Evolutionary conservation across 2,888 invertebrate species (phyloP), one percentile per base, ranked within the genome.

Genomic region (Mythimna loreyi): DNA sequence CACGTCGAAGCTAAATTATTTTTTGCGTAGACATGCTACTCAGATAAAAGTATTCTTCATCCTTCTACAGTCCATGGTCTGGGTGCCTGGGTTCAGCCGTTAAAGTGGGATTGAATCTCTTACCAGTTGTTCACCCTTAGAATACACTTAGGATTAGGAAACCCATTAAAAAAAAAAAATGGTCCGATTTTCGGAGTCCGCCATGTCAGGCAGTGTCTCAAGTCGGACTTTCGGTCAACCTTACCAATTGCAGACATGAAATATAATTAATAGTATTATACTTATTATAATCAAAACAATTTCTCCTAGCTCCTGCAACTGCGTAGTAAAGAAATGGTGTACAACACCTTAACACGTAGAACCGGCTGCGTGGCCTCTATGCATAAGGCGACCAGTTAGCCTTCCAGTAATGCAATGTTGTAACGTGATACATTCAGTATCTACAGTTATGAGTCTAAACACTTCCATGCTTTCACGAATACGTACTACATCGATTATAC

Each of bases 391-490:
- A 82, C 85, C 75, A 67, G 86, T 82, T 85, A 64, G 61, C 87
- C 87, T 85, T 87, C 85, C 78, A 76, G 76, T 80, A 83, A 78
- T 75, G 81, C 82, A 82, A 84, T 63, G 62, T 61, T 49, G 71
- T 71, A 77, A 74, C 60, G 52, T 71, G 76, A 79, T 73, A 80
- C 70, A 40, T 63, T 57, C 61, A 50, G 53, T 57, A 36, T 55
- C 23, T 75, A 57, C 65, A 60, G 65, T 70, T 63, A 40, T 40
- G 28, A 55, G 47, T 55, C 45, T 72, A 13, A 28, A 57, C 64
- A 77, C 50, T 43, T 62, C 47, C 21, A 58, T 68, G 50, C 47
- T 74, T 78, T 74, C 61, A 61, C 62, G 25, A 58, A 61, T 62
- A 52, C 0, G 11, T 16, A 28, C 4, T 61, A 36, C 57, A 50